These are phyloP conservation scores for Criorhina ranunculi DNA, from an alignment of 2,888 invertebrate genomes.

Conservation along the genomic window DNA sequence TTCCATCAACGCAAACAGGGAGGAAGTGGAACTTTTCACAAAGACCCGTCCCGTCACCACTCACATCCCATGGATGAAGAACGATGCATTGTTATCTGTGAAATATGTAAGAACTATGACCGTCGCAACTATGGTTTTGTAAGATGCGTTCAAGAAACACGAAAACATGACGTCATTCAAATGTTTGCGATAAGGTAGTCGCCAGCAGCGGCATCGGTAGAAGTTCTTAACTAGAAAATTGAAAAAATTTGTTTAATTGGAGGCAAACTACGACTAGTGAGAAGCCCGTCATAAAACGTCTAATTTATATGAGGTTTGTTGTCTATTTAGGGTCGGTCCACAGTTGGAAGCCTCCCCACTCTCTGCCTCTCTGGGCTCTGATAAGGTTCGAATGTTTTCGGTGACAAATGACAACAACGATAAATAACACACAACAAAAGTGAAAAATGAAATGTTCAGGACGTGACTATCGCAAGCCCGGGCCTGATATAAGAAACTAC, in stretches of 20 bases:
- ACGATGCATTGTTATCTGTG: conserved; percentile 51
- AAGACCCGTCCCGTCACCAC: conserved; percentile 50
- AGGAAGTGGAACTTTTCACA: conserved; percentile 22
- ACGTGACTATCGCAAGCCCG: conserved; percentile 62
- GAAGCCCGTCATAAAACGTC: conserved; percentile 43
- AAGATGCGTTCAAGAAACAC: conserved; percentile 33
- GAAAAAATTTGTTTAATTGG: conserved; percentile 45
- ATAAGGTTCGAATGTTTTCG: conserved; percentile 40
- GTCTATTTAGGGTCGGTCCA: conserved; percentile 48
- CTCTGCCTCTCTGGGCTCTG: conserved; percentile 46
- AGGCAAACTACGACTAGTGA: conserved; percentile 30
- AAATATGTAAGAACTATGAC: conserved; percentile 66
- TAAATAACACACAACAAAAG: conserved; percentile 57
- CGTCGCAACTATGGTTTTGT: conserved; percentile 53
- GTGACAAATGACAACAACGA: conserved; percentile 69
- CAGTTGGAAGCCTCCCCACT: conserved; percentile 7
- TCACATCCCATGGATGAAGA: conserved; percentile 31
- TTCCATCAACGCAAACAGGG: background rate
- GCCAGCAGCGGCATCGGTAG: conserved; percentile 5
- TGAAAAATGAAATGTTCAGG: conserved; percentile 55
- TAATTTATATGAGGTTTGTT: conserved; percentile 59
- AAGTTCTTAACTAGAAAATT: conserved; percentile 6
- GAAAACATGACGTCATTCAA: conserved; percentile 68
- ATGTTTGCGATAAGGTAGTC: conserved; percentile 52
- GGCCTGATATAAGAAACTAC: background rate